phyloP scores from a whole-genome alignment of 2,113 vertebrate genomes.

The Corapipo altera region DNA sequence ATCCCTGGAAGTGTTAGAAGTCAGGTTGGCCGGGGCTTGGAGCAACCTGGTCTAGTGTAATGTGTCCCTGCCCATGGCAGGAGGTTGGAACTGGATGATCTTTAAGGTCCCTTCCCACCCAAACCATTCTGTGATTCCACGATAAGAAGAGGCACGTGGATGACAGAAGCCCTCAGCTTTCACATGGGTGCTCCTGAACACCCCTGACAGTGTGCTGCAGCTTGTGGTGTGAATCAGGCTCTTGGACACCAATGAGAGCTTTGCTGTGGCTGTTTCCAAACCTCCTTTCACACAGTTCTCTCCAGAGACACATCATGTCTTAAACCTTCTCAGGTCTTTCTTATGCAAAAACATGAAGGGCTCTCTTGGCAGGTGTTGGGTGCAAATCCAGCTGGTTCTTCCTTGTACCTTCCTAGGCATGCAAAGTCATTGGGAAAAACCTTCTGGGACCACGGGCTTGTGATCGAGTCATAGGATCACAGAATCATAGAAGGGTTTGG shows the following conservation, averaged over 20 bases:
- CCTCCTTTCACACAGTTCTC: not conserved
- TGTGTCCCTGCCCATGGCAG: not conserved
- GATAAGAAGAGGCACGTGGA: not conserved
- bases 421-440: not conserved
- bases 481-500: not conserved
- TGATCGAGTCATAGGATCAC: not conserved
- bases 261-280: not conserved
- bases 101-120: not conserved
- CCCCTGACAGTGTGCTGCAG: not conserved
- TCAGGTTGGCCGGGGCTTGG: not conserved
- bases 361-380: not conserved
- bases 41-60: not conserved
- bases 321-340: not conserved
- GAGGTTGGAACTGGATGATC: not conserved
- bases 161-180: not conserved
- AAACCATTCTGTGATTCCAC: not conserved
- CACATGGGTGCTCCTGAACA: rapidly evolving
- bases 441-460: not conserved
- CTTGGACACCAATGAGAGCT: not conserved
- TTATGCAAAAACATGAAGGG: not conserved
- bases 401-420: not conserved
- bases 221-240: not conserved
- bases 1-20: not conserved
- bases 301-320: not conserved
- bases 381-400: not conserved